These are phyloP conservation scores for Rattus rattus DNA, from an alignment of 2,113 vertebrate species.

Conservation along the genomic window DNA sequence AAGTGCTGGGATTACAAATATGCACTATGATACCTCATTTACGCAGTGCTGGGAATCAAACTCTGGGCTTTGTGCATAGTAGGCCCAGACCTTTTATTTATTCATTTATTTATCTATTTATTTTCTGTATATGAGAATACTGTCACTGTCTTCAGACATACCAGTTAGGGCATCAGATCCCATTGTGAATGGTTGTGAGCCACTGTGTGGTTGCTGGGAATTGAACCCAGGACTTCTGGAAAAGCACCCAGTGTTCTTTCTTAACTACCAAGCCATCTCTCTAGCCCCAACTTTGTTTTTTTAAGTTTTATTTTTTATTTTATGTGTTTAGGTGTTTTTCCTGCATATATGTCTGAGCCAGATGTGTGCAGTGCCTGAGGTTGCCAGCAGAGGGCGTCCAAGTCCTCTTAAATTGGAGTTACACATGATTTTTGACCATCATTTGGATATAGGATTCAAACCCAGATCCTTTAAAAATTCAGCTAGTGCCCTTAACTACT, in stretches of 20 bases:
- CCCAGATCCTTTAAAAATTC: not conserved
- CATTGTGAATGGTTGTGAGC: too few species aligned
- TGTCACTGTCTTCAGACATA: too few species aligned
- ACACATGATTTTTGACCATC: not conserved
- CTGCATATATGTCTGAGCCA: not conserved
- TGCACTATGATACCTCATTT: not conserved
- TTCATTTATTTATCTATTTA: not conserved
- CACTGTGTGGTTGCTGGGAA: too few species aligned
- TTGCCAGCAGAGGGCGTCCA: not conserved
- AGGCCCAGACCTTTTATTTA: too few species aligned
- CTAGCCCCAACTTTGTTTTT: not conserved
- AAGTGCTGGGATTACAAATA: not conserved
- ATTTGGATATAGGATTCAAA: not conserved
- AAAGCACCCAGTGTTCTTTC: too few species aligned
- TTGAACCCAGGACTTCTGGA: too few species aligned
- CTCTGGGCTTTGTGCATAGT: not conserved
- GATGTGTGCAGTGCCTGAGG: not conserved
- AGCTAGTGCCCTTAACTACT: not conserved
- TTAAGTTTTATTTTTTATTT: not conserved
- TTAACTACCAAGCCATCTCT: too few species aligned
- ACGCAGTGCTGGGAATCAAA: not conserved
- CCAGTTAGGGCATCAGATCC: too few species aligned
- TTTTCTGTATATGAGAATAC: not conserved
- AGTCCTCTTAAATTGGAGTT: not conserved
- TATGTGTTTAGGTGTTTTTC: not conserved